A percentile compares a stretch with the other conserved stretches of the same genome.
phyloP scores from a whole-genome alignment of 2,113 vertebrate species.

The Rhinolophus ferrumequinum region DNA sequence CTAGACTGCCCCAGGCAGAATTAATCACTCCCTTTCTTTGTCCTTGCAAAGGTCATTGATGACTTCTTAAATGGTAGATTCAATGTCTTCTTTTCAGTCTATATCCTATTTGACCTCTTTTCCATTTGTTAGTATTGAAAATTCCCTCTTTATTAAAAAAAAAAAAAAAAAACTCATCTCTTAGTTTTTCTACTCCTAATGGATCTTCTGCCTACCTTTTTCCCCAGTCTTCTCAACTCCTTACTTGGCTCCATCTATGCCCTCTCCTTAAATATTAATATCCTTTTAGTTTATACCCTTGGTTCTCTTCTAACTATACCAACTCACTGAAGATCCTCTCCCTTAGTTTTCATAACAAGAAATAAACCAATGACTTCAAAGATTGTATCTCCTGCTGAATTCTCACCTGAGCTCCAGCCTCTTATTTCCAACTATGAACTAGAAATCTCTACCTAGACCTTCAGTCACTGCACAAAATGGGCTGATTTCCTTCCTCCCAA shows the following conservation, averaged over 20 bases:
- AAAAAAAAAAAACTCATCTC: background rate
- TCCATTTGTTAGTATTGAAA: background rate
- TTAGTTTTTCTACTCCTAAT: background rate
- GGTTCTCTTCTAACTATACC: background rate
- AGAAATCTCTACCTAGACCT: background rate
- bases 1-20: slow-evolving; percentile 16
- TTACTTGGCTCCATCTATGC: background rate
- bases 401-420: background rate
- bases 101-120: background rate
- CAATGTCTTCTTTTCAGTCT: background rate
- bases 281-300: background rate
- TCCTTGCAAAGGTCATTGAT: background rate
- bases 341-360: background rate
- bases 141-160: background rate
- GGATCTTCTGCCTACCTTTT: background rate
- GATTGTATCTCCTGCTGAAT: background rate
- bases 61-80: background rate
- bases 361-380: background rate
- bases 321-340: background rate
- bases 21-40: slow-evolving; percentile 9
- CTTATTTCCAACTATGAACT: background rate
- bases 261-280: background rate
- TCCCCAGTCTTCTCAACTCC: background rate
- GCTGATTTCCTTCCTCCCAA: background rate
- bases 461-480: background rate